Base-by-base conservation (phyloP, 2,113 vertebrate species). In the Blennius ocellaris region DNA sequence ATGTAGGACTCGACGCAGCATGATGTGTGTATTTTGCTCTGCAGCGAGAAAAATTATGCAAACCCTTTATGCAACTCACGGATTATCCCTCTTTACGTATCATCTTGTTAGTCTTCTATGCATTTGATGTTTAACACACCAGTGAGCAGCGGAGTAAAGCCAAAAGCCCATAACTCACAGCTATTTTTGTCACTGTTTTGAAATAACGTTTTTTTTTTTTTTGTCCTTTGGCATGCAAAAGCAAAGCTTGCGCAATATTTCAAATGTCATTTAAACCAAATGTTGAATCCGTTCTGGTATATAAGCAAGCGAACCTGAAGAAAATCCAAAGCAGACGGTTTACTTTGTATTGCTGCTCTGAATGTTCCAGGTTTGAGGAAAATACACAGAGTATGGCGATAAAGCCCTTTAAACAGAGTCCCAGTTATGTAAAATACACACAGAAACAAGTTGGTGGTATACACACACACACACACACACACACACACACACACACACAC, bases 401-500 rank as follows among this genome's bases (percentile, higher is more conserved):
- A 69, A 21, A 12, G 41, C 40, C 14, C 8, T 41, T 12, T 2
- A 45, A 14, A 37, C 8, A 48, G 14, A 61, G 15, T 11, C 30
- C n/a, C 52, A 30, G 6, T n/a, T 10, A 30, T 44, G 11, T 21
- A 30, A 8, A 47, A 7, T 11, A 48, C 62, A 58, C 51, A 58
- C 10, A 47, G 10, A 8, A 41, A 21, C 11, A 55, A 44, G 69
- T 67, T 15, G 15, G 8, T 53, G 40, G 38, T 17, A 16, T 37
- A 54, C 41, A 36, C 11, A 64, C 61, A 69, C 51, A 75, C 21
- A 30, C 15, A 16, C 37, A 54, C 37, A 36, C 11, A 48, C 57
- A 58, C 51, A 58, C 10, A 47, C 12, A 8, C 47, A 21, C 11
- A 54, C 41, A 36, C 7, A 64, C 65, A 69, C 51, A 75, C 21